Percentiles rank a stretch among this genome's conserved stretches.
These are phyloP conservation scores for Cavia porcellus DNA, from an alignment of 2,113 vertebrate genomes.

Conservation along the genomic window DNA sequence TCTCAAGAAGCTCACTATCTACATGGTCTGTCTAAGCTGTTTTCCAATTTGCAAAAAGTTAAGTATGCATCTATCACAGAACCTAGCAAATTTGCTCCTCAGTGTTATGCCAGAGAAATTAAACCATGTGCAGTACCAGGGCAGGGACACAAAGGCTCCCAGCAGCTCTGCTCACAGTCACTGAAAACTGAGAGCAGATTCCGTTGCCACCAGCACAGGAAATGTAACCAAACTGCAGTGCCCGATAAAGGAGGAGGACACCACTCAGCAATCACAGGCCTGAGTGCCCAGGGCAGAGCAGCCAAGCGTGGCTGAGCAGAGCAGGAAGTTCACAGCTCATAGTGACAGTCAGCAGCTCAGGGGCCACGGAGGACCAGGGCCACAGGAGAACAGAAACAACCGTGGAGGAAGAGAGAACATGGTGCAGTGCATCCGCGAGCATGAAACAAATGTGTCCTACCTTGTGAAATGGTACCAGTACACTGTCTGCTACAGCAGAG, in stretches of 20 bases:
- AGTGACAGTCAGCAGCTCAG: no score
- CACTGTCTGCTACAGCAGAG: rapidly evolving
- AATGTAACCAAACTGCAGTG: neutral
- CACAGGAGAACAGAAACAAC: neutral
- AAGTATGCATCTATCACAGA: neutral
- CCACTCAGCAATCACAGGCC: neutral
- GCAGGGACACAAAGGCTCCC: no score
- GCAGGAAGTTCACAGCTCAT: neutral
- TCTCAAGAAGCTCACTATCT: neutral
- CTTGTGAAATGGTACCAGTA: neutral
- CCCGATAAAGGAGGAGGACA: rapidly evolving
- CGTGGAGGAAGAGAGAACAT: rapidly evolving
- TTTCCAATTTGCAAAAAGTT: neutral
- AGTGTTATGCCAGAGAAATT: neutral
- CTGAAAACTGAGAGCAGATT: neutral
- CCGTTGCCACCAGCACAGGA: neutral
- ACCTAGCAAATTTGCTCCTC: neutral
- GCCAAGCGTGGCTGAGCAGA: rapidly evolving
- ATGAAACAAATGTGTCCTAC: neutral
- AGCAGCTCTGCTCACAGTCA: neutral
- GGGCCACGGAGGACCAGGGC: rapidly evolving
- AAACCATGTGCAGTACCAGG: neutral
- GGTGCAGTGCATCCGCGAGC: rapidly evolving
- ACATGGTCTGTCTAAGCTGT: neutral
- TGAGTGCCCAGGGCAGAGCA: rapidly evolving